Evolutionary conservation across 2,888 invertebrate genomes (phyloP), one percentile per base, ranked within the genome.

Genomic region (Cantharis rustica): DNA sequence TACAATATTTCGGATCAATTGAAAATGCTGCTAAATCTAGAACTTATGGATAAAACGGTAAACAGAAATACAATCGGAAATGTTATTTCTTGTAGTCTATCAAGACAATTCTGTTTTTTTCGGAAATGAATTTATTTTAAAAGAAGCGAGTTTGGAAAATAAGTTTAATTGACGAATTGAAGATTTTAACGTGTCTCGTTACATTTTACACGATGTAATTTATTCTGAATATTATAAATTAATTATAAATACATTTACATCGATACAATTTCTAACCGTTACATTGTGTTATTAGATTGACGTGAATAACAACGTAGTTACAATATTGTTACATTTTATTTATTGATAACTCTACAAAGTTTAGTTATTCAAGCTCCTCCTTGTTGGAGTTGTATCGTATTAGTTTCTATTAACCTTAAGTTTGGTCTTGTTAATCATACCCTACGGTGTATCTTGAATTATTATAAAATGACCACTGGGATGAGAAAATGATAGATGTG

Each of bases 91-190:
- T 71, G 72, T 73, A 79, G 75, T 79, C 76, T 79, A 80, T 79
- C 80, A 78, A 73, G 47, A 73, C 80, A 76, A 81, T 78, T 79
- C 78, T 79, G n/a, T 23, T 78, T 73, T 79, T 79, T 75, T 71
- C 72, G 69, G 75, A 78, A 75, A 79, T 78, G 77, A 77, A 78
- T 79, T 80, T 78, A 82, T 81, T 80, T 71, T 80, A 70, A 80
- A 82, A 82, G 82, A 84, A 84, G 63, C 1, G 82, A 82, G 81
- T 83, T 83, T 82, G 83, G 81, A 83, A 84, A 82, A 83, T 83
- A 83, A 84, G 83, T 84, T 84, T 81, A 81, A 81, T 78, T 83
- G 84, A 84, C 84, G 84, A n/a, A n/a, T 47, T 47, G 47, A 2
- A 27, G 47, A 1, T 4, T 13, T 31, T 4, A 3, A 13, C 13